Evolutionary conservation across 1,140 invertebrate genomes (phyloP).

Genomic region (Wasmannia auropunctata): DNA sequence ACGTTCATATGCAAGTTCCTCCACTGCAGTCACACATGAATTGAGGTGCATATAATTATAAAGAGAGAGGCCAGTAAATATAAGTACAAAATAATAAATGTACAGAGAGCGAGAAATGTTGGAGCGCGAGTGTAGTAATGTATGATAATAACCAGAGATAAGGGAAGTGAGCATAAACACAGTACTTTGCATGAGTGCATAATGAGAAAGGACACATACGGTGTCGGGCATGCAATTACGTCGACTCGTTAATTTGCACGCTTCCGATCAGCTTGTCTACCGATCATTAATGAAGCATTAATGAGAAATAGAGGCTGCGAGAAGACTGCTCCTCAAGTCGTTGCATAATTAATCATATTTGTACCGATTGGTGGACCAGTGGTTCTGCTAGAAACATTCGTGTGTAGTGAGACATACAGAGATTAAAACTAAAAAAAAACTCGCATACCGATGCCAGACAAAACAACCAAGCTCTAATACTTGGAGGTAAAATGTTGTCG

Average conservation of each 20-base stretch:
- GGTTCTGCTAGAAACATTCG: conserved; percentile 46
- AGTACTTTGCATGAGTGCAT: neutral
- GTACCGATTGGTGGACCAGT: conserved; percentile 76
- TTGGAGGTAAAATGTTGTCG: conserved; percentile 84
- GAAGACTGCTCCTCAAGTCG: neutral
- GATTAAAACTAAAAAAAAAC: conserved; percentile 69
- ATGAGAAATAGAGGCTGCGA: conserved; percentile 3
- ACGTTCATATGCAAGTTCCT: conserved; percentile 64
- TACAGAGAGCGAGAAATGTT: conserved; percentile 5
- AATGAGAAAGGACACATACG: neutral
- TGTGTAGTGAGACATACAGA: conserved; percentile 8
- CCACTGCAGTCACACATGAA: conserved; percentile 69
- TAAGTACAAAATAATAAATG: conserved; percentile 29
- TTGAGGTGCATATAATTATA: conserved; percentile 65
- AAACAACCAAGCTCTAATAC: conserved; percentile 84
- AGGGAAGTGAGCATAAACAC: neutral
- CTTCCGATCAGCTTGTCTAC: neutral
- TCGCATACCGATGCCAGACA: conserved; percentile 89
- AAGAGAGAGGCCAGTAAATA: conserved; percentile 3
- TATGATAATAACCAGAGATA: neutral
- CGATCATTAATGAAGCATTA: conserved; percentile 18
- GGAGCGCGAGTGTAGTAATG: neutral
- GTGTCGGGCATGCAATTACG: neutral
- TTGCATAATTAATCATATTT: conserved; percentile 53
- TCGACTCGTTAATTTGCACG: neutral